phyloP scores from a whole-genome alignment of 1,140 invertebrate species.

The Eumeta japonica region DNA sequence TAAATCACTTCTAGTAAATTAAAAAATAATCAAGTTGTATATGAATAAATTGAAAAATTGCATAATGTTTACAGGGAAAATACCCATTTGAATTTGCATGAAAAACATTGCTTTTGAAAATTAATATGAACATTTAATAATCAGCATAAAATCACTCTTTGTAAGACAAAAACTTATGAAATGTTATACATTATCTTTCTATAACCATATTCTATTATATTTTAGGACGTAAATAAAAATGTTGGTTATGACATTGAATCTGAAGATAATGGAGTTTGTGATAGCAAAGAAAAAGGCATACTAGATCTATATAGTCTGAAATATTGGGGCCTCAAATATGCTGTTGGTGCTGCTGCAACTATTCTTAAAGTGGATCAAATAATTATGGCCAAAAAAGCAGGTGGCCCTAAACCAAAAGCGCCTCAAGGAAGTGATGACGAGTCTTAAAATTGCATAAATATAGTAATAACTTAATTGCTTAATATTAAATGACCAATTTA shows the following conservation, averaged over 20 bases:
- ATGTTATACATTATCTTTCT: not conserved
- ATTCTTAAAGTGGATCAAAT: conserved; percentile 98
- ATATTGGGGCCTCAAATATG: conserved; percentile 93
- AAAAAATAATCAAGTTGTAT: no score
- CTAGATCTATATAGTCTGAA: conserved; percentile 87
- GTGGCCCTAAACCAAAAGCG: conserved; percentile 84
- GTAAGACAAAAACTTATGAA: not conserved
- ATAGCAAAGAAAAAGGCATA: conserved; percentile 74
- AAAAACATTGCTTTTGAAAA: conserved; percentile 1
- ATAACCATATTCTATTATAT: conserved; percentile 11
- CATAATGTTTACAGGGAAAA: no score
- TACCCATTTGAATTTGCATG: no score
- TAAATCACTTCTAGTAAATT: no score
- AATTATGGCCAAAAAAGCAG: conserved; percentile 96
- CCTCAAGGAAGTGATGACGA: conserved; percentile 73
- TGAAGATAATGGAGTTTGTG: conserved; percentile 66
- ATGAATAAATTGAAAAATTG: no score
- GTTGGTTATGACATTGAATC: conserved; percentile 88
- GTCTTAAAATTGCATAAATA: conserved; percentile 33
- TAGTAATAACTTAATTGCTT: no score
- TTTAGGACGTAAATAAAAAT: conserved; percentile 74
- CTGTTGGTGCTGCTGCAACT: conserved; percentile 87
- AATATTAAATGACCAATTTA: no score
- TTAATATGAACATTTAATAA: not conserved
- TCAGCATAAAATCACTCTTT: no score